These are phyloP conservation scores for Dascillus cervinus DNA, from an alignment of 2,888 invertebrate genomes.

Conservation along the genomic window DNA sequence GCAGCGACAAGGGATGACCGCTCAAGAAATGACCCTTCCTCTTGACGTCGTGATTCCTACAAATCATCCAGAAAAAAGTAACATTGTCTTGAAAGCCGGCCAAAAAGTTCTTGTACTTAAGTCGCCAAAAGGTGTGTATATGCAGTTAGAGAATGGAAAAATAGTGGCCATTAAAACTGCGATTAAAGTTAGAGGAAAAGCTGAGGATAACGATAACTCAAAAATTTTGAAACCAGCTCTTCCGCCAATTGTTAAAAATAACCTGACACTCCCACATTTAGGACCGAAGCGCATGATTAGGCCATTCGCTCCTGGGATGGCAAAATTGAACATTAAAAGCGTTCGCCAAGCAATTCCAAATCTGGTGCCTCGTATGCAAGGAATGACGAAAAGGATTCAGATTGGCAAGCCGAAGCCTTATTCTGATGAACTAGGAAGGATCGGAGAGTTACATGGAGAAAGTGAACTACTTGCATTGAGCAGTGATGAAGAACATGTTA, in stretches of 20 bases:
- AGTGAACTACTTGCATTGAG: too few relatives aligned
- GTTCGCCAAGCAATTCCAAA: constrained; percentile 38
- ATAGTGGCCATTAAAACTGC: constrained; percentile 86
- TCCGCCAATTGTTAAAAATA: constrained; percentile 47
- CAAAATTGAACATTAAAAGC: constrained; percentile 36
- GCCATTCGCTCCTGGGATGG: constrained; percentile 24
- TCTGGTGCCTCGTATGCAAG: constrained; percentile 34
- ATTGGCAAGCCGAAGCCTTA: constrained; percentile 25
- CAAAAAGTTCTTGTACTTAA: constrained; percentile 91
- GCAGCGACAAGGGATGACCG: constrained; percentile 91
- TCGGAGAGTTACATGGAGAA: too few relatives aligned
- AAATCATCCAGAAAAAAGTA: constrained; percentile 81
- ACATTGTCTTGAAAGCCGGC: constrained; percentile 86
- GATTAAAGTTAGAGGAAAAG: constrained; percentile 56
- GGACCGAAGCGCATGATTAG: constrained; percentile 41
- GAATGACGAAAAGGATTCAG: constrained; percentile 28
- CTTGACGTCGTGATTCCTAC: constrained; percentile 87
- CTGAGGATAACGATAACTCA: constrained; percentile 37
- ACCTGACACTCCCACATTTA: constrained; percentile 53
- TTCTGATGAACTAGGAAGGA: constrained; percentile 29
- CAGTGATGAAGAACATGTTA: not conserved
- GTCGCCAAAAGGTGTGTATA: constrained; percentile 92
- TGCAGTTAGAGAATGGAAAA: constrained; percentile 90
- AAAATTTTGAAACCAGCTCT: constrained; percentile 22
- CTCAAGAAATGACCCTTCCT: constrained; percentile 90